Evolutionary conservation across 2,113 vertebrate species (phyloP).

Genomic region (Psilopsiagon aurifrons): DNA sequence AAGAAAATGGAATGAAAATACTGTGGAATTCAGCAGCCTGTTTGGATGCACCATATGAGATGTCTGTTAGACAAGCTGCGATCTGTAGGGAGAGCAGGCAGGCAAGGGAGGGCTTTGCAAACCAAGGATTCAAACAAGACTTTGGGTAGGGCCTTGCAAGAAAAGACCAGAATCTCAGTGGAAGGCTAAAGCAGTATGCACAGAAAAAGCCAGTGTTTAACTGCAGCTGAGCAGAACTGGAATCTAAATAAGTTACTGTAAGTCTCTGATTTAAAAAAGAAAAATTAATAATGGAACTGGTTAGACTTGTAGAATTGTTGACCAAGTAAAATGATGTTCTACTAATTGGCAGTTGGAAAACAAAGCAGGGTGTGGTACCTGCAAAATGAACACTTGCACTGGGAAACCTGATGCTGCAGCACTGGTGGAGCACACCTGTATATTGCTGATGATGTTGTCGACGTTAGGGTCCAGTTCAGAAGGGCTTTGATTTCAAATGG

Average conservation of each 20-base stretch:
- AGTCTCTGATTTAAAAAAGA: background rate
- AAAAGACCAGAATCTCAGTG: background rate
- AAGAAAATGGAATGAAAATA: background rate
- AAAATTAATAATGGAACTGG: background rate
- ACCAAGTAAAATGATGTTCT: constrained; percentile 26
- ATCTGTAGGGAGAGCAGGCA: background rate
- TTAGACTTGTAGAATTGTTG: constrained; percentile 43
- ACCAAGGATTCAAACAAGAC: background rate
- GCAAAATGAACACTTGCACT: background rate
- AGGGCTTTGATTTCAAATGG: background rate
- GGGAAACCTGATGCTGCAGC: background rate
- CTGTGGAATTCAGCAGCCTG: background rate
- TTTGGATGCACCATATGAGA: background rate
- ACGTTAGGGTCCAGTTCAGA: background rate
- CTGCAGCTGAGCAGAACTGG: background rate
- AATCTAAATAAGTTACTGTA: background rate
- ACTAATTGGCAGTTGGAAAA: constrained; percentile 40
- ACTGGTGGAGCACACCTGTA: background rate
- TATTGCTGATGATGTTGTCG: background rate
- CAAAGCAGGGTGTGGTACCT: background rate
- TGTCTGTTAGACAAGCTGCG: background rate
- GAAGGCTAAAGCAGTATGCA: background rate
- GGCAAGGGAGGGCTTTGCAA: background rate
- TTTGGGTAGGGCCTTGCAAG: background rate
- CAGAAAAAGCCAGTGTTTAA: background rate